Base-by-base conservation (phyloP, 2,113 vertebrate species). In the Alethe castanea region DNA sequence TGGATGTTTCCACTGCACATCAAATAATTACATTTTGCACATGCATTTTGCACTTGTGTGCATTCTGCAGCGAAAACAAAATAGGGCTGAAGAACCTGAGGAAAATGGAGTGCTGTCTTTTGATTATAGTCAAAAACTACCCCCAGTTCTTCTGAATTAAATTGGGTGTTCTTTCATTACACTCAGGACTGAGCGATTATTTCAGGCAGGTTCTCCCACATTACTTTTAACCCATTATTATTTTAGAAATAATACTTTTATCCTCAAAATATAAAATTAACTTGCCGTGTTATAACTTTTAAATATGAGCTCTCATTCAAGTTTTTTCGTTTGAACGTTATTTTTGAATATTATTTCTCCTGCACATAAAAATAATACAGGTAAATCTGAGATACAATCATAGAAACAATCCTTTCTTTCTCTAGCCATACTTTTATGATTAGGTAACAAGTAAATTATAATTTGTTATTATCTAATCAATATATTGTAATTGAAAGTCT, bases 11-110 rank as follows among this genome's bases (percentile, higher is more conserved):
- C 65, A 86, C 90, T 91, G 83, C 85, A 79, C 82, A 67, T 52
- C 53, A 72, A 86, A 96, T 76, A 88, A 94, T 64, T 54, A 19
- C 9, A 88, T 86, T 96, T 96, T 95, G 88, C 81, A 83, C 5
- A 11, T 7, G 9, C 11, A 64, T 44, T 56, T 48, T 52, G 40
- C 69, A 56, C 31, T 80, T 60, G 22, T 73, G 38, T 72, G 61
- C 44, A 45, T 95, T 96, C 96, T 88, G 90, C 87, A 96, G 76
- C 95, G 88, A 83, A 91, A 95, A 48, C 23, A 77, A 80, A 93
- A 74, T 5, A 48, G 73, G 33, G 14, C 36, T 65, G 78, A 82
- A 84, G 42, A 94, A 85, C 57, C 24, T 26, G n/a, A 86, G 78
- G 56, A 92, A 62, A 67, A 71, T 6, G 53, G 61, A 85, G 42